phyloP scores from a whole-genome alignment of 2,888 invertebrate genomes.

The Lepidonotus clava region DNA sequence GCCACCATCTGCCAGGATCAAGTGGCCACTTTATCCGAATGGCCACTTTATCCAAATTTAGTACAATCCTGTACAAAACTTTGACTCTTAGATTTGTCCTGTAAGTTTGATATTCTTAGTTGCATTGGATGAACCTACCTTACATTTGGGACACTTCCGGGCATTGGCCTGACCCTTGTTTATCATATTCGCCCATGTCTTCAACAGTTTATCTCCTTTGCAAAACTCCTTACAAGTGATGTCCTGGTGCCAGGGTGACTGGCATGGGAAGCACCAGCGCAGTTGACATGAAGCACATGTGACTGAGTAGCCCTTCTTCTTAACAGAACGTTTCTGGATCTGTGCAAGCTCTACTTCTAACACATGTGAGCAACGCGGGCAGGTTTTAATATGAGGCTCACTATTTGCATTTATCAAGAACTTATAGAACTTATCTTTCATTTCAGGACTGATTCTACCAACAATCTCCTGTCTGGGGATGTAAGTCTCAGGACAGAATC shows the following conservation, averaged over 20 bases:
- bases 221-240: too few species aligned
- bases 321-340: not conserved
- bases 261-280: too few species aligned
- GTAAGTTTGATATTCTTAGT: too few species aligned
- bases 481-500: conserved; percentile 71
- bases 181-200: conserved; percentile 79
- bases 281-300: conserved; percentile 77
- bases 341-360: conserved; percentile 61
- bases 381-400: conserved; percentile 79
- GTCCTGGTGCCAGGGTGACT: too few species aligned
- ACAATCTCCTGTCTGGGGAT: conserved; percentile 79
- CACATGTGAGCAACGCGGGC: conserved; percentile 79
- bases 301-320: conserved; percentile 69
- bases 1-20: too few species aligned
- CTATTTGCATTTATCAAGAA: conserved; percentile 78
- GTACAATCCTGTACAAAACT: too few species aligned
- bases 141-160: conserved; percentile 81
- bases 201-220: conserved; percentile 79
- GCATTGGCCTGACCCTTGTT: conserved; percentile 80
- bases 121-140: too few species aligned
- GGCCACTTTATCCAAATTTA: too few species aligned
- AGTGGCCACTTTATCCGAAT: too few species aligned
- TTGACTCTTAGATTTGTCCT: not conserved
- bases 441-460: conserved; percentile 69
- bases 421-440: conserved; percentile 76